A percentile compares a stretch with the other conserved stretches of the same genome.
Evolutionary conservation across 2,113 vertebrate genomes (phyloP).

Genomic region (Stomatorhinus ivindoensis): DNA sequence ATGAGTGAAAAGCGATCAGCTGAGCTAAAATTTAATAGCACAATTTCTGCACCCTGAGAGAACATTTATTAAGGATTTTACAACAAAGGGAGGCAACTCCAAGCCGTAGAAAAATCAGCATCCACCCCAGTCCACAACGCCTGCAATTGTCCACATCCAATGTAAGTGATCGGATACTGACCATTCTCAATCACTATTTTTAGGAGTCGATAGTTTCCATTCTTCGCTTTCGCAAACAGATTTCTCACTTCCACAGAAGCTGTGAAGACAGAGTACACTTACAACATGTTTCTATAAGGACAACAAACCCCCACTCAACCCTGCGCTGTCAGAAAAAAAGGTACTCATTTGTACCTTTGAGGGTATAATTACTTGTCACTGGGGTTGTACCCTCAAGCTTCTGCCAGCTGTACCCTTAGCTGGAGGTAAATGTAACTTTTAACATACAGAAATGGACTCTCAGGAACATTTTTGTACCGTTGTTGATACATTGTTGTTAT

Average conservation of each 20-base stretch:
- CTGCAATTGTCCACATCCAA: background rate
- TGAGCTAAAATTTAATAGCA: background rate
- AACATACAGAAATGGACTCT: too few species aligned
- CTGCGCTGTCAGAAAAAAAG: too few species aligned
- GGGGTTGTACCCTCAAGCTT: too few species aligned
- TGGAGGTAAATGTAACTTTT: too few species aligned
- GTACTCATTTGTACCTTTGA: too few species aligned
- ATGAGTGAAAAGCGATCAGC: background rate
- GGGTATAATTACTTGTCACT: too few species aligned
- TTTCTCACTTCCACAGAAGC: slow-evolving; percentile 71
- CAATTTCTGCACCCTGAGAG: background rate
- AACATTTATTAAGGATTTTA: background rate
- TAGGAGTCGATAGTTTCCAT: slow-evolving; percentile 76
- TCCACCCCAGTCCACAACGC: background rate
- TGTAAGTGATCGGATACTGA: slow-evolving; percentile 44
- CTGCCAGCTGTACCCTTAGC: too few species aligned
- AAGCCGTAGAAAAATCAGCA: too few species aligned
- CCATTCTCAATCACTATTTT: slow-evolving; percentile 81
- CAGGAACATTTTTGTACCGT: too few species aligned
- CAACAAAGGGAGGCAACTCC: background rate
- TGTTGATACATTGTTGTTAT: too few species aligned
- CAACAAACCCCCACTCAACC: background rate
- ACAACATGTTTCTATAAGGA: background rate
- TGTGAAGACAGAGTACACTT: slow-evolving; percentile 37
- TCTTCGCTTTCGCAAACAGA: slow-evolving; percentile 75